These are phyloP conservation scores for Chrysocyon brachyurus DNA, from an alignment of 2,797 vertebrate genomes.

Conservation along the genomic window DNA sequence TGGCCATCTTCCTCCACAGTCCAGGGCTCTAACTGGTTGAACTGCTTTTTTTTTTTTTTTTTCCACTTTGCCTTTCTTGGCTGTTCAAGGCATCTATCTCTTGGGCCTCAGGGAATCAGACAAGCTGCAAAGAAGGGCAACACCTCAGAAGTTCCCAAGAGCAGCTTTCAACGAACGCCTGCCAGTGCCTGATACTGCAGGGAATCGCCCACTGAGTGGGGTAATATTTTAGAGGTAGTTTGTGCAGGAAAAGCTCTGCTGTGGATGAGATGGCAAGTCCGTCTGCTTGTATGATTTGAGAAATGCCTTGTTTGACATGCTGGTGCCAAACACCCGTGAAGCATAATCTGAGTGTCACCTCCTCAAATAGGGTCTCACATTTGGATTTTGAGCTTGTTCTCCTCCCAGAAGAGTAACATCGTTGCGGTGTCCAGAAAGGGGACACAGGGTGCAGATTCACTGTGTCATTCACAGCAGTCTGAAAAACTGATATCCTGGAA, in stretches of 20 bases:
- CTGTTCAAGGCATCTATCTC: not conserved
- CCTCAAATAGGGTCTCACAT: not conserved
- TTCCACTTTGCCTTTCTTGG: slow-evolving; percentile 3
- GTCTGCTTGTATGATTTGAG: not conserved
- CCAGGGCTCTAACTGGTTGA: not conserved
- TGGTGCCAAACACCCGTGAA: slow-evolving; percentile 14
- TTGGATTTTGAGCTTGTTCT: not conserved
- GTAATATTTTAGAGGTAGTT: not conserved
- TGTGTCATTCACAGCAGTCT: not conserved
- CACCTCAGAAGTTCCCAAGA: not conserved
- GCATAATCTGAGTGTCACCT: not conserved
- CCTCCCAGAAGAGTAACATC: not conserved
- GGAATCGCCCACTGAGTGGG: not conserved
- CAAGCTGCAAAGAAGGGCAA: slow-evolving; percentile 22
- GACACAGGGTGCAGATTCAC: not conserved
- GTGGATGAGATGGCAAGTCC: not conserved
- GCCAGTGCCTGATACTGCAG: not conserved
- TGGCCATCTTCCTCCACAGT: not conserved
- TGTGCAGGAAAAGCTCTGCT: not conserved
- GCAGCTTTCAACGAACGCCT: not conserved
- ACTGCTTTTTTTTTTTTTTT: not conserved
- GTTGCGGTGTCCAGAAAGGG: not conserved
- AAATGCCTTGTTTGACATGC: not conserved
- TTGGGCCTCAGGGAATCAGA: not conserved
- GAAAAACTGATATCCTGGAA: not conserved